phyloP scores from a whole-genome alignment of 2,113 vertebrate genomes.

The Axis porcinus region DNA sequence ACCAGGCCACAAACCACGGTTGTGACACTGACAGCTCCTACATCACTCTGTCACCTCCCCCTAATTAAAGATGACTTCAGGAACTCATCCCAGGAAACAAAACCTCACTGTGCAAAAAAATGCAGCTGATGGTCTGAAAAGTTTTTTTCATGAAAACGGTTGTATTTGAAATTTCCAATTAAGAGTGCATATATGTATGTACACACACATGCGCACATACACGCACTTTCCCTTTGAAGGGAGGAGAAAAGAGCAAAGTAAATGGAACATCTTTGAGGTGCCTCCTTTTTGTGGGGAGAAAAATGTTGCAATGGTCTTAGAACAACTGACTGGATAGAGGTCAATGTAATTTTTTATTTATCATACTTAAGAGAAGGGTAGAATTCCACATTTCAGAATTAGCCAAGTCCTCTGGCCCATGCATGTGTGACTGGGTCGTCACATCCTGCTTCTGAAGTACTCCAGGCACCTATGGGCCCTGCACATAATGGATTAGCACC shows the following conservation, averaged over 20 bases:
- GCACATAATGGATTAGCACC: background rate
- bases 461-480: background rate
- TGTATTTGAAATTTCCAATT: background rate
- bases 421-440: background rate
- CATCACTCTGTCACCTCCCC: background rate
- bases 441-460: background rate
- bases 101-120: background rate
- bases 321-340: background rate
- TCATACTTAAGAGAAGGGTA: background rate
- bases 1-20: rapidly evolving
- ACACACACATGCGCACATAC: background rate
- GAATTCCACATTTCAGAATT: background rate
- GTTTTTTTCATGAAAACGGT: background rate
- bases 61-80: too few species aligned
- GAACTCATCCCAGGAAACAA: background rate
- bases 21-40: background rate
- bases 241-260: background rate
- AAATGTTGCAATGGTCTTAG: background rate
- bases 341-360: background rate
- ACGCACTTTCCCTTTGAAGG: background rate
- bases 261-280: background rate
- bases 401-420: background rate
- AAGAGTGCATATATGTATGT: background rate
- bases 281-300: background rate
- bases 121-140: background rate